A percentile compares a stretch with the other conserved stretches of the same genome.
Conservation (phyloP, 2,888 invertebrate species). For the Laothoe populi region DNA sequence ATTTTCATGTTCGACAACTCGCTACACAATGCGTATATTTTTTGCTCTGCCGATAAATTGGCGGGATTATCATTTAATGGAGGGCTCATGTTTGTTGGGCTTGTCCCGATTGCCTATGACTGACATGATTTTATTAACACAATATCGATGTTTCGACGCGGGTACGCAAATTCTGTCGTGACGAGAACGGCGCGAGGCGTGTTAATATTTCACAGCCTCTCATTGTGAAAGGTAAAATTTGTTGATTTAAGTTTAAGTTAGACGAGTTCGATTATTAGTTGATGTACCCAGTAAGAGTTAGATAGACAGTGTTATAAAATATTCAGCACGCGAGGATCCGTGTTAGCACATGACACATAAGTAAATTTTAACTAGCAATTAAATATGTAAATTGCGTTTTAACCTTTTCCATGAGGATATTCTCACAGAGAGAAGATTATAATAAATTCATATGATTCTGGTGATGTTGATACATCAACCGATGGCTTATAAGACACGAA, state of each 20-base stretch:
- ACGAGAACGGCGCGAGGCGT: constrained; percentile 52
- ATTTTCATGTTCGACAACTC: constrained; percentile 84
- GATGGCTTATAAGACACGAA: constrained; percentile 15
- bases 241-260: constrained; percentile 67
- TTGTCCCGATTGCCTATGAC: constrained; percentile 80
- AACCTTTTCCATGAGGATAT: constrained; percentile 25
- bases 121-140: constrained; percentile 82
- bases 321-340: constrained; percentile 63
- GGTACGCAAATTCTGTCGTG: constrained; percentile 60
- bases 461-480: not conserved
- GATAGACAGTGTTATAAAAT: constrained; percentile 67
- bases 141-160: constrained; percentile 67
- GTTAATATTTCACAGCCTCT: constrained; percentile 67
- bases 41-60: constrained; percentile 82
- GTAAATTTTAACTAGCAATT: constrained; percentile 65
- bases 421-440: constrained; percentile 11
- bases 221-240: constrained; percentile 65
- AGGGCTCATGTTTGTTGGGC: constrained; percentile 82
- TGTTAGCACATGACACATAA: constrained; percentile 63
- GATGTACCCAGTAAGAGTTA: constrained; percentile 56
- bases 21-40: constrained; percentile 80
- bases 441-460: constrained; percentile 21
- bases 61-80: constrained; percentile 84
- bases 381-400: constrained; percentile 45
- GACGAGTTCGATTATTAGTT: constrained; percentile 69